These are phyloP conservation scores for Phylloscopus trochilus DNA, from an alignment of 2,113 vertebrate species.

Conservation along the genomic window DNA sequence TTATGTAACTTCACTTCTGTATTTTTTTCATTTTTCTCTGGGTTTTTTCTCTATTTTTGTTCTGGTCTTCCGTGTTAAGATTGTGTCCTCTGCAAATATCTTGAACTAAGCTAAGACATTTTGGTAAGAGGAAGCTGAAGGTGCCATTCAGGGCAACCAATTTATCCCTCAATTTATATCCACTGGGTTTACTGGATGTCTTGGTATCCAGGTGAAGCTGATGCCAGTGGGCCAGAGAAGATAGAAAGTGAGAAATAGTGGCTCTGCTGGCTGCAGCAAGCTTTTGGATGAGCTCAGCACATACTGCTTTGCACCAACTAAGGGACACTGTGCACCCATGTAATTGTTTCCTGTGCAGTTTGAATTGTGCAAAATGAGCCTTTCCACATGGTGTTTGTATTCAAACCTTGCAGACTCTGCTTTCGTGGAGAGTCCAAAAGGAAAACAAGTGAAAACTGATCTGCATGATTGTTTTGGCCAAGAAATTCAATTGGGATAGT, in stretches of 20 bases:
- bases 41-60: fast-evolving
- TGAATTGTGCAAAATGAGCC: neutral
- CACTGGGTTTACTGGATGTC: neutral
- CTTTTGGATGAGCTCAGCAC: neutral
- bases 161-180: neutral
- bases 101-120: neutral
- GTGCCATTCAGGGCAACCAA: neutral
- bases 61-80: neutral
- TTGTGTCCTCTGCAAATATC: neutral
- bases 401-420: neutral
- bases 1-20: neutral
- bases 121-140: neutral
- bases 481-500: neutral
- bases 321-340: neutral
- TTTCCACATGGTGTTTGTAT: neutral
- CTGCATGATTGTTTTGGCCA: fast-evolving
- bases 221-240: neutral
- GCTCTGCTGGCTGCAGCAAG: neutral
- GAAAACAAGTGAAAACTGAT: neutral
- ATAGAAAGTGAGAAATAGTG: neutral
- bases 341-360: neutral
- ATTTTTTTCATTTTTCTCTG: neutral
- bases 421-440: neutral
- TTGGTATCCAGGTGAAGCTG: neutral
- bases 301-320: neutral